phyloP scores from a whole-genome alignment of 2,797 vertebrate genomes.

The Naso thynnoides region DNA sequence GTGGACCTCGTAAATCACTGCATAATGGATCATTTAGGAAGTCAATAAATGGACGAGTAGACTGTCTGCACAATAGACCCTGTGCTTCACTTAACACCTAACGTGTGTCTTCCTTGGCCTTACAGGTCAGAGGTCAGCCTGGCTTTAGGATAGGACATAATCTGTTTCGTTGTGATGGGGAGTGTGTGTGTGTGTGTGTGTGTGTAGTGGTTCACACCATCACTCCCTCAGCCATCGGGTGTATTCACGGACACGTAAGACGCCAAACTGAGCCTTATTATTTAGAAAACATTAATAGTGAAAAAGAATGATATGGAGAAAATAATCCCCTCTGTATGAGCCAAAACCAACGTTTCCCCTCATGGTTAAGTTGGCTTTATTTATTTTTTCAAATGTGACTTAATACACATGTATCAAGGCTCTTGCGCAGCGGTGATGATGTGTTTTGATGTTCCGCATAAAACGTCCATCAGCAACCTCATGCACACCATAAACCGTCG shows the following conservation, averaged over 20 bases:
- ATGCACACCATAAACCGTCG: constrained; percentile 54
- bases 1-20: constrained; percentile 82
- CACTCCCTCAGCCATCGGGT: constrained; percentile 7
- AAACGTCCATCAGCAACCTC: constrained; percentile 63
- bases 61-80: constrained; percentile 69
- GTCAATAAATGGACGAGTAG: constrained; percentile 82
- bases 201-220: constrained; percentile 1
- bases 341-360: constrained; percentile 30
- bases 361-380: constrained; percentile 34
- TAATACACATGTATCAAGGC: constrained; percentile 46
- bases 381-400: constrained; percentile 53
- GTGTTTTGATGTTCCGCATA: constrained; percentile 69
- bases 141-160: constrained; percentile 64
- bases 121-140: constrained; percentile 74
- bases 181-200: neutral
- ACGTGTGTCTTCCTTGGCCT: constrained; percentile 72
- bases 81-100: constrained; percentile 78
- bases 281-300: constrained; percentile 45
- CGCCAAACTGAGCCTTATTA: constrained; percentile 29
- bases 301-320: constrained; percentile 25
- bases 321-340: constrained; percentile 16
- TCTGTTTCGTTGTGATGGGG: constrained; percentile 28
- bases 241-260: constrained; percentile 1
- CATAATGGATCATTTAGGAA: constrained; percentile 87
- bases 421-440: constrained; percentile 28